Percentiles rank a stretch among this genome's conserved stretches.
Evolutionary conservation across 2,797 vertebrate genomes (phyloP).

Genomic region (Sebastolobus altivelis): DNA sequence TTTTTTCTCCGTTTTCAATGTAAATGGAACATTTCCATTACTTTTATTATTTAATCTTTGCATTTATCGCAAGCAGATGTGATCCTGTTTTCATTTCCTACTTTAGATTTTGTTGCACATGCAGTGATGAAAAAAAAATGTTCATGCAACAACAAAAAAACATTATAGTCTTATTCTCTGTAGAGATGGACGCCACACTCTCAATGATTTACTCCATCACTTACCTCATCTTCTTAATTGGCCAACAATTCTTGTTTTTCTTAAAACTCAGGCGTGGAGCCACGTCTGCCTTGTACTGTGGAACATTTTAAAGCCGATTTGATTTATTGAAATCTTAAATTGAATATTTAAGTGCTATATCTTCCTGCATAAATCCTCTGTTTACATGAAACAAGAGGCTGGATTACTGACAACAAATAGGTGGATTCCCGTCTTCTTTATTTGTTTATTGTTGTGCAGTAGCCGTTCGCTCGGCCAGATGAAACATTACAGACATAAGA

Average conservation of each 20-base stretch:
- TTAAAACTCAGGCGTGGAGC: not conserved
- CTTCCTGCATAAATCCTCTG: not conserved
- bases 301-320: not conserved
- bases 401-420: not conserved
- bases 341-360: not conserved
- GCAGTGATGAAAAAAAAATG: not conserved
- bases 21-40: constrained; percentile 14
- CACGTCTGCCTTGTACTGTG: not conserved
- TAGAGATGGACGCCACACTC: not conserved
- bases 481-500: not conserved
- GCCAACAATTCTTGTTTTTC: not conserved
- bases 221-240: constrained; percentile 3
- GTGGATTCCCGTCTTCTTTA: not conserved
- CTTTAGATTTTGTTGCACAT: not conserved
- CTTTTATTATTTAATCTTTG: constrained; percentile 28
- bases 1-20: constrained; percentile 5
- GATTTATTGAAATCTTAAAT: not conserved
- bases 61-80: constrained; percentile 32
- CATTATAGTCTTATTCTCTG: not conserved
- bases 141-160: constrained; percentile 3
- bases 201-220: not conserved
- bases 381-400: not conserved
- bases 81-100: not conserved
- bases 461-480: not conserved
- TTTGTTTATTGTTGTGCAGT: not conserved